These are phyloP conservation scores for Gnatocerus cornutus DNA, from an alignment of 2,888 invertebrate genomes.

Conservation along the genomic window DNA sequence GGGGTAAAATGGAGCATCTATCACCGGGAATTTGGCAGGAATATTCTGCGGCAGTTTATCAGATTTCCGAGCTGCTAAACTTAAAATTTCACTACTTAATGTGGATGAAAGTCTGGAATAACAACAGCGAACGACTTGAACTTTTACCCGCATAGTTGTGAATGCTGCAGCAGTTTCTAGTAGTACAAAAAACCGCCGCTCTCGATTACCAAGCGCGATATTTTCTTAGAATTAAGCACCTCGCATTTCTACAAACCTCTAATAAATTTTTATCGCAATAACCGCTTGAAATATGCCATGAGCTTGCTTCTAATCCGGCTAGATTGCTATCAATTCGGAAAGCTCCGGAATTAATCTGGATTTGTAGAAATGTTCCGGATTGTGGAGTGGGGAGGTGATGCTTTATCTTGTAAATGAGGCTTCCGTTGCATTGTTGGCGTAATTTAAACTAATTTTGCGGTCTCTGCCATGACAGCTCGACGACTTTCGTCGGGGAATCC, in stretches of 20 bases:
- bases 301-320: constrained; percentile 26
- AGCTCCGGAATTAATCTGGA: constrained; percentile 42
- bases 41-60: background rate
- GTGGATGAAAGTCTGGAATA: background rate
- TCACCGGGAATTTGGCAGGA: background rate
- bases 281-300: constrained; percentile 26
- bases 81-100: background rate
- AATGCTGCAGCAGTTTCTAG: background rate
- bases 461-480: constrained; percentile 14
- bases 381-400: constrained; percentile 30
- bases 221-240: background rate
- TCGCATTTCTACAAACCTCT: background rate
- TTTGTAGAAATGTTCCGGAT: constrained; percentile 35
- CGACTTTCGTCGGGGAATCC: constrained; percentile 12
- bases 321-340: constrained; percentile 43
- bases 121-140: background rate
- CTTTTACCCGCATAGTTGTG: background rate
- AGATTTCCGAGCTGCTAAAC: background rate
- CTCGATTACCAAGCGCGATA: background rate
- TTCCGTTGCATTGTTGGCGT: constrained; percentile 39
- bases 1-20: background rate
- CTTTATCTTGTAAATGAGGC: constrained; percentile 42
- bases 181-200: background rate
- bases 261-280: constrained; percentile 25
- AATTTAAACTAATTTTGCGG: constrained; percentile 40